phyloP scores from a whole-genome alignment of 2,113 vertebrate species.

The Tenebrosternarchus preto region DNA sequence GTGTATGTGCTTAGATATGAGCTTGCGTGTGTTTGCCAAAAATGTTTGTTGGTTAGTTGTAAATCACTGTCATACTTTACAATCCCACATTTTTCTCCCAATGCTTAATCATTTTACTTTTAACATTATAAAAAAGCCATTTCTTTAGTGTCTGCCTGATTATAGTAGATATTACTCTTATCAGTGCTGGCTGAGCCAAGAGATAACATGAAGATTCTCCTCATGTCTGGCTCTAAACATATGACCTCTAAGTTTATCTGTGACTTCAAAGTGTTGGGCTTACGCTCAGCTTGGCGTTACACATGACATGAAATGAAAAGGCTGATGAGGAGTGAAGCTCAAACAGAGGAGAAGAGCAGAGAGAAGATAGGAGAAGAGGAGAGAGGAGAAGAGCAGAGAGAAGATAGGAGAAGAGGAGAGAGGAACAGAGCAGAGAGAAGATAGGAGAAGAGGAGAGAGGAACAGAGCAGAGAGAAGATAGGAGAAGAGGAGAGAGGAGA shows the following conservation, averaged over 20 bases:
- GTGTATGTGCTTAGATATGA: conserved; percentile 1
- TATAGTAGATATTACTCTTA: conserved; percentile 14
- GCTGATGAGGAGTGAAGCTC: neutral
- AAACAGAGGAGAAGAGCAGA: neutral
- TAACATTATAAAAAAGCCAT: neutral
- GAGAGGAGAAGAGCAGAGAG: neutral
- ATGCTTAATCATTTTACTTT: neutral
- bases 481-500: too few relatives aligned
- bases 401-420: neutral
- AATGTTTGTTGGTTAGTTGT: neutral
- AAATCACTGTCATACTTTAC: neutral
- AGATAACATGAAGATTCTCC: conserved; percentile 19
- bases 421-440: neutral
- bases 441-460: neutral
- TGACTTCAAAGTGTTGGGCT: conserved; percentile 47
- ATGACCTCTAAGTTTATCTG: conserved; percentile 23
- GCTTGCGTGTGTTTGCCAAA: conserved; percentile 12
- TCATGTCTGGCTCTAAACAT: conserved; percentile 32
- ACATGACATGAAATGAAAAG: neutral
- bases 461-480: too few relatives aligned
- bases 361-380: neutral
- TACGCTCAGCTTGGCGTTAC: neutral
- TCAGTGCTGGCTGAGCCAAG: neutral
- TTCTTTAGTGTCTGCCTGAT: conserved; percentile 18
- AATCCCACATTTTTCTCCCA: conserved; percentile 1